Base-by-base conservation (phyloP, 2,888 invertebrate genomes). In the Pinctada fucata region DNA sequence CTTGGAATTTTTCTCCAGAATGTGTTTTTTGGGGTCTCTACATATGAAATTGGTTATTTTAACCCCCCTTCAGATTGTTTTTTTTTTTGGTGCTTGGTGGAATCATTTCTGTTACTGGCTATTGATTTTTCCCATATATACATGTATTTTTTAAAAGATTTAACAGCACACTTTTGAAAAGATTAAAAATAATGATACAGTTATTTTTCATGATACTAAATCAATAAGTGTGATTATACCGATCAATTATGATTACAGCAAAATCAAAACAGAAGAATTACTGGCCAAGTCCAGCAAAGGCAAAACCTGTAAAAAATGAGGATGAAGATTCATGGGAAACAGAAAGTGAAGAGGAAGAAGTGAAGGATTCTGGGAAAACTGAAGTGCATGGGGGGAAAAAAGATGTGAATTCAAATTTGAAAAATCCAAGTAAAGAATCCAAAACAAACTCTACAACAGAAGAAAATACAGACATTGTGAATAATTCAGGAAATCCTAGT, bases 291-390 rank as follows among this genome's bases (percentile, higher is more conserved):
- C 58, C 58, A 58, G 58, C 58, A 58, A 58, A 58, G 13, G 58
- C 58, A 58, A 58, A 58, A 58, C 58, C 58, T 10, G 58, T 13
- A 6, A 58, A 51, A 45, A 63, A 63, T 3, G 64, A 72, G 63
- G 73, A 68, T 50, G 64, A 58, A 47, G 78, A 58, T 68, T 74
- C 78, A 6, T 73, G 78, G 73, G 78, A 78, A 78, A 74, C 78
- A 4, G 78, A 78, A 6, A 73, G 73, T 16, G 78, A 75, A 49
- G 75, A 75, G 48, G 75, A 75, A 16, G 68, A 67, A 1, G 52
- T 50, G 49, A 51, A 16, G 73, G 49, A 16, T 64, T 64, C 8
- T 73, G 73, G 64, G 68, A 68, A 75, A 51, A 48, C 3, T 2
- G 68, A 75, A 52, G 75, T 65, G 5, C 65, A 75, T 10, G 75